These are phyloP conservation scores for Gymnodraco acuticeps DNA, from an alignment of 2,797 vertebrate species.

Conservation along the genomic window DNA sequence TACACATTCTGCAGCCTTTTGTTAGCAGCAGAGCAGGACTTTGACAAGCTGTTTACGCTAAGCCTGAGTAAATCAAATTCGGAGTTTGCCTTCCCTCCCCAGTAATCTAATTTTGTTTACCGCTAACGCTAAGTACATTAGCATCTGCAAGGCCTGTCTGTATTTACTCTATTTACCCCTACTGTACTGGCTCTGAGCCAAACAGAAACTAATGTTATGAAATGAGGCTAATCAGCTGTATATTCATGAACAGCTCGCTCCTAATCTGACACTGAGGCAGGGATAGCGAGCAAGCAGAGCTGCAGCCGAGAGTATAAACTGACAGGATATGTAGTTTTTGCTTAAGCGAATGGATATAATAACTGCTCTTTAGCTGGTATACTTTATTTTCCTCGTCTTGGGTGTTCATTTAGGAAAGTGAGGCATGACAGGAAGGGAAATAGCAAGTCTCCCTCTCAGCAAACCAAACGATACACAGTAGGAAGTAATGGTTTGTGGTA, in stretches of 20 bases:
- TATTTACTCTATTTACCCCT: conserved; percentile 77
- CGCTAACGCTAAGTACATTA: conserved; percentile 79
- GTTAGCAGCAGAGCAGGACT: conserved; percentile 68
- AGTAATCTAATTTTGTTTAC: conserved; percentile 87
- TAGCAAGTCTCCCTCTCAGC: conserved; percentile 49
- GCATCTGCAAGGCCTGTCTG: conserved; percentile 80
- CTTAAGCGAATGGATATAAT: conserved; percentile 58
- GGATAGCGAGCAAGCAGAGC: conserved; percentile 50
- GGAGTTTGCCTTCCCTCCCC: conserved; percentile 77
- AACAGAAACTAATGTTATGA: conserved; percentile 65
- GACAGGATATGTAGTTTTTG: conserved; percentile 64
- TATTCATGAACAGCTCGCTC: conserved; percentile 67
- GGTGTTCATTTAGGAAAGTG: conserved; percentile 61
- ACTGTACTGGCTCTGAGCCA: conserved; percentile 76
- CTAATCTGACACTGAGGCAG: conserved; percentile 78
- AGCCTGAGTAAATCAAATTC: conserved; percentile 84
- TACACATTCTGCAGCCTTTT: conserved; percentile 73
- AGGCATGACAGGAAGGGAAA: conserved; percentile 55
- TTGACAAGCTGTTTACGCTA: conserved; percentile 86
- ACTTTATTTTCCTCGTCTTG: conserved; percentile 49
- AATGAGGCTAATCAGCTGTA: conserved; percentile 75
- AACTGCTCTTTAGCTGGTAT: conserved; percentile 49
- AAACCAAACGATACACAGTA: conserved; percentile 64
- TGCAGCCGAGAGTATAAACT: conserved; percentile 44
- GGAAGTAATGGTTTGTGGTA: conserved; percentile 58